phyloP scores from a whole-genome alignment of 2,797 vertebrate genomes.

The Clarias platycephalus region DNA sequence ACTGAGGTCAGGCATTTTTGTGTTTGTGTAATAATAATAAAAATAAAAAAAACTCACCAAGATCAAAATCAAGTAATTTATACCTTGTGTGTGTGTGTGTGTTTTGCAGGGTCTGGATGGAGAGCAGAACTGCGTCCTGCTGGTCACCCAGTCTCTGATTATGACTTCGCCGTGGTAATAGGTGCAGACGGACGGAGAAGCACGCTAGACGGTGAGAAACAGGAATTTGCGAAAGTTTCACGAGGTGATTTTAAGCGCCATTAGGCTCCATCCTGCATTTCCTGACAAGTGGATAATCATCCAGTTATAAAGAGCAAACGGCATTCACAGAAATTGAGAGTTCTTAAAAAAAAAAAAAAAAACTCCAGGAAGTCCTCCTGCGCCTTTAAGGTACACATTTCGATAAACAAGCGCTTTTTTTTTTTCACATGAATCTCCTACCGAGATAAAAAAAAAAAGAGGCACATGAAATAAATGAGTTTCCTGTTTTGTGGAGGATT shows the following conservation, averaged over 20 bases:
- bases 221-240: neutral
- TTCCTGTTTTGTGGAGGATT: conserved; percentile 13
- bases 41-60: no score
- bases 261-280: neutral
- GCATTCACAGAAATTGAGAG: neutral
- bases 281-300: neutral
- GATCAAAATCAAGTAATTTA: neutral
- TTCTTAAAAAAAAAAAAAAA: neutral
- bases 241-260: neutral
- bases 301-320: neutral
- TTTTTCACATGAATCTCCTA: neutral
- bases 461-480: neutral
- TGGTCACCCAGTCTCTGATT: conserved; percentile 81
- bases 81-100: conserved; percentile 7
- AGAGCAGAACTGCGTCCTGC: conserved; percentile 83
- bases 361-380: conserved; percentile 7
- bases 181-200: conserved; percentile 92
- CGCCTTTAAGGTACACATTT: neutral
- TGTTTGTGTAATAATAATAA: no score
- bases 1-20: neutral
- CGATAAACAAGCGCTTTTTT: neutral
- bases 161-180: conserved; percentile 89
- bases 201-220: conserved; percentile 85
- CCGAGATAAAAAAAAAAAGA: neutral
- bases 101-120: conserved; percentile 84